phyloP scores from a whole-genome alignment of 2,888 invertebrate species.

The Hyposoter didymator region DNA sequence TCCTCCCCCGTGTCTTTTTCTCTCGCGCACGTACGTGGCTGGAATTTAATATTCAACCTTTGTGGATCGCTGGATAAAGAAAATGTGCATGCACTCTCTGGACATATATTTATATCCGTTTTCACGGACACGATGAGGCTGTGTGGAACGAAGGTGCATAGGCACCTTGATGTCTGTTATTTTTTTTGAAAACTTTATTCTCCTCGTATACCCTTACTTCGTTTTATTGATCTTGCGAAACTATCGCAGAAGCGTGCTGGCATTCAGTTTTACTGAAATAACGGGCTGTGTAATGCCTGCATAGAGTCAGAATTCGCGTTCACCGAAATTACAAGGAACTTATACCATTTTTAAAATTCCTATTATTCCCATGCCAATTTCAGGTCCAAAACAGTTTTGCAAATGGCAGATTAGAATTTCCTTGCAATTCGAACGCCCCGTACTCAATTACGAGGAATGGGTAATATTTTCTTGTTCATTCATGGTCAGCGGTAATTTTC shows the following conservation, averaged over 20 bases:
- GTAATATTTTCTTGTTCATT: neutral
- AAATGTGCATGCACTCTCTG: slow-evolving; percentile 35
- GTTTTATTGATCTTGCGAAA: slow-evolving; percentile 8
- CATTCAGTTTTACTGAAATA: slow-evolving; percentile 41
- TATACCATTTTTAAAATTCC: neutral
- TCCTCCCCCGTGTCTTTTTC: slow-evolving; percentile 1
- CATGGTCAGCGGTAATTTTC: neutral
- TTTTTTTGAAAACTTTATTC: slow-evolving; percentile 43
- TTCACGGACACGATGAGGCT: neutral
- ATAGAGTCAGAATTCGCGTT: neutral
- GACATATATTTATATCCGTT: neutral
- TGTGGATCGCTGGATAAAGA: slow-evolving; percentile 61
- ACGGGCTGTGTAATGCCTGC: slow-evolving; percentile 3
- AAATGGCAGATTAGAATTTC: neutral
- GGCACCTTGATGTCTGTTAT: slow-evolving; percentile 26
- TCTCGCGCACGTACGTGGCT: slow-evolving; percentile 46
- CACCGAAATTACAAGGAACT: neutral
- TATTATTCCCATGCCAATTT: neutral
- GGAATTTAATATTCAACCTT: slow-evolving; percentile 70
- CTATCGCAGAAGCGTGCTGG: slow-evolving; percentile 6
- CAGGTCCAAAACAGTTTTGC: neutral
- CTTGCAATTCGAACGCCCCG: neutral
- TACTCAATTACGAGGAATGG: neutral
- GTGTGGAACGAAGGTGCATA: slow-evolving; percentile 2
- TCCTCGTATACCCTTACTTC: slow-evolving; percentile 7